Evolutionary conservation across 2,888 invertebrate genomes (phyloP), one percentile per base, ranked within the genome.

Genomic region (Abrostola triplasia): DNA sequence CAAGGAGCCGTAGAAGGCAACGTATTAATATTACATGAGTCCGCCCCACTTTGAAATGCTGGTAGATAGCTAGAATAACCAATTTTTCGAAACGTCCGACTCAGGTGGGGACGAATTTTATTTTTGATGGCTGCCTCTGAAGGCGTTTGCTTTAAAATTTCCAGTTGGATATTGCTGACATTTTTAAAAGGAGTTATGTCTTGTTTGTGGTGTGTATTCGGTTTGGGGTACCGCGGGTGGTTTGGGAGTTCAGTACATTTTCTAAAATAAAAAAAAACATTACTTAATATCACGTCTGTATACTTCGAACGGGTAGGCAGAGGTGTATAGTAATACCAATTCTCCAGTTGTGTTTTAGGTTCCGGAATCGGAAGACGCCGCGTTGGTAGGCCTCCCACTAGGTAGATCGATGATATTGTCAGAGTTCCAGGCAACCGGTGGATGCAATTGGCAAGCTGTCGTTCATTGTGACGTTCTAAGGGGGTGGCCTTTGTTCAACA

Each of bases 1-100:
- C 76, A 79, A 75, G 79, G 80, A 81, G 60, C 66, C 64, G 66
- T 59, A 69, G 64, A 57, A 77, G 68, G 68, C 67, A 71, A 62
- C 68, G 76, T 84, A 85, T 86, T 84, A 86, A 86, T 86, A 86
- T 84, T 84, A 80, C 86, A 86, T 86, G 86, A 86, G 83, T 50
- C 67, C 55, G 57, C 69, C 59, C 54, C 69, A 64, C 68, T 72
- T 67, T 74, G 75, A 71, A 76, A 76, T 68, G 75, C 62, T 66
- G 59, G 71, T 75, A 74, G 78, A 81, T 78, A 74, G 76, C 81
- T 74, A 70, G 81, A 84, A 82, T 86, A 85, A 84, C 83, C 85
- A 85, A 84, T 85, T 84, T 83, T 79, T 79, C 44, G 79, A 80
- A 82, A 84, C 72, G 86, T 84, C 84, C 80, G 68, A 79, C 68